phyloP scores from a whole-genome alignment of 2,797 vertebrate species.

The Limosa lapponica region DNA sequence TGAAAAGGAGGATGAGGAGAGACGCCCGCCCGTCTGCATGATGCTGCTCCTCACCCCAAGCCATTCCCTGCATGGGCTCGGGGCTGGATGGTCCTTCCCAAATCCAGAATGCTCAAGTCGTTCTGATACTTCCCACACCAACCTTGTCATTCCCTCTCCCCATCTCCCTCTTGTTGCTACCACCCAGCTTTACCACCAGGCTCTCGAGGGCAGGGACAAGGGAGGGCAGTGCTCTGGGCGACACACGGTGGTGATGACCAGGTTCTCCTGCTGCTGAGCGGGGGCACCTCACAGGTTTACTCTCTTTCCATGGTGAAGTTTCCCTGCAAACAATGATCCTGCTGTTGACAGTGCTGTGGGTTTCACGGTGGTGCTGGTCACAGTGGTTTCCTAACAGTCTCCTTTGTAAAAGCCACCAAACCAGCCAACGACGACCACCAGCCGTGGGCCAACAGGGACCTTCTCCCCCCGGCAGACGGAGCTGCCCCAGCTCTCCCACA shows the following conservation, averaged over 20 bases:
- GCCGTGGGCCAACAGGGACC: fast-evolving
- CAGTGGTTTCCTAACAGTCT: background rate
- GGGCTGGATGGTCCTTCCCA: background rate
- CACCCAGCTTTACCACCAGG: background rate
- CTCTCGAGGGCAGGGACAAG: fast-evolving
- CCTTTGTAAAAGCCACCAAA: background rate
- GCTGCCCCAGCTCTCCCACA: background rate
- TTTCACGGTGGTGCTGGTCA: too few relatives aligned
- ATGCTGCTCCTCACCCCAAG: too few relatives aligned
- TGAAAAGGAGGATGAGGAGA: fast-evolving
- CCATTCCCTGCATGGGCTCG: too few relatives aligned
- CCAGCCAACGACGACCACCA: fast-evolving
- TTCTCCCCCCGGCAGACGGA: fast-evolving
- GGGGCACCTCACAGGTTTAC: background rate
- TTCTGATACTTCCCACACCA: background rate
- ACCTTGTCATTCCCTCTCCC: background rate
- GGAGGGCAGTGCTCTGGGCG: background rate
- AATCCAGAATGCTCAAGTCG: fast-evolving
- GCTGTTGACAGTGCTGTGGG: background rate
- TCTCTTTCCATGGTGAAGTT: background rate
- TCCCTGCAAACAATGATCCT: background rate
- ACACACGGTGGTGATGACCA: fast-evolving
- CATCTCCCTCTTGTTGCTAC: background rate
- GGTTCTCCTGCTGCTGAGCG: background rate
- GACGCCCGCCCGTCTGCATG: background rate